Conservation (phyloP, 2,888 invertebrate species). For the Dysmachus trigonus region DNA sequence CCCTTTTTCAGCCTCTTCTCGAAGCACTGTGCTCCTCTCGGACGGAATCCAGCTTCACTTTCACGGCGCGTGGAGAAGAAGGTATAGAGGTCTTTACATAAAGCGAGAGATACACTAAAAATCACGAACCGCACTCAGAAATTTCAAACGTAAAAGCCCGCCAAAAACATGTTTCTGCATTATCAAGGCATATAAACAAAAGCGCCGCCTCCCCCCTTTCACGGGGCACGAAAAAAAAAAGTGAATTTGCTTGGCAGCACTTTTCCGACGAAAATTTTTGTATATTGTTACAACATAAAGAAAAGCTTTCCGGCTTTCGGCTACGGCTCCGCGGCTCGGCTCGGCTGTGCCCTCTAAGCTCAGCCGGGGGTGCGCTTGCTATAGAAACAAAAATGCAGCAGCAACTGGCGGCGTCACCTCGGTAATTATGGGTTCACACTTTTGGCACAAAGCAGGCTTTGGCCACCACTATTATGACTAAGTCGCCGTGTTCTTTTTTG, state of each 20-base stretch:
- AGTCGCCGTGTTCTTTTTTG: not conserved
- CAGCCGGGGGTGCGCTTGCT: not conserved
- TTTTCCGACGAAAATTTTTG: not conserved
- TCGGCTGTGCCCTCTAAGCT: not conserved
- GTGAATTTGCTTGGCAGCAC: not conserved
- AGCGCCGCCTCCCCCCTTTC: not conserved
- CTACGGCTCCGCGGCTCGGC: not conserved
- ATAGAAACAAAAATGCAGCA: constrained; percentile 10
- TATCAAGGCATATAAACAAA: not conserved
- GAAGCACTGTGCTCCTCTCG: not conserved
- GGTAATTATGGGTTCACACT: constrained; percentile 20
- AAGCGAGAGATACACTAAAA: not conserved
- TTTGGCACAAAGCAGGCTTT: constrained; percentile 20
- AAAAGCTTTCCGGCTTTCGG: not conserved
- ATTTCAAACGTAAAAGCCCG: not conserved
- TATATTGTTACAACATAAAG: not conserved
- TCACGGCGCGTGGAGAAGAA: not conserved
- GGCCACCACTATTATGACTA: not conserved
- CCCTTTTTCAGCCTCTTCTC: constrained; percentile 6
- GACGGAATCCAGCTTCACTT: constrained; percentile 21
- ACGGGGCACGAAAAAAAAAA: too few species aligned
- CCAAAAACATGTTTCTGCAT: constrained; percentile 5
- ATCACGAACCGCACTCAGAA: not conserved
- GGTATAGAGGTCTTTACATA: too few species aligned
- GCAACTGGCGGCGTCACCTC: constrained; percentile 28